Conservation (phyloP, 2,113 vertebrate genomes). For the Pluvialis apricaria region DNA sequence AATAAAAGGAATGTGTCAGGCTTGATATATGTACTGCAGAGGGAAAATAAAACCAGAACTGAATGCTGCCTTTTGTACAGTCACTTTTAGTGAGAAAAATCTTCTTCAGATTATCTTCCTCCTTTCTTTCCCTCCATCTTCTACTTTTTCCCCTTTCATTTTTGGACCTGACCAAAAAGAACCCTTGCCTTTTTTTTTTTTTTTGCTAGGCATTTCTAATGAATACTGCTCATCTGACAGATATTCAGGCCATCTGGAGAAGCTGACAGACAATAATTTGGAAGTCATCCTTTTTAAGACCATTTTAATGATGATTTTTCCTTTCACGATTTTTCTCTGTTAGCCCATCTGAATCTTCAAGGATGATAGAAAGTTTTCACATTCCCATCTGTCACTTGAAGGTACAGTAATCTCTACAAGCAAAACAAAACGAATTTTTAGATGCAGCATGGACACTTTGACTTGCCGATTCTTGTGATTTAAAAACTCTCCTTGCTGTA, state of each 20-base stretch:
- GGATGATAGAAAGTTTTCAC: slow-evolving; percentile 58
- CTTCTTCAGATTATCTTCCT: not conserved
- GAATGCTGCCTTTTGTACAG: not conserved
- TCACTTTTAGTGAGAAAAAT: not conserved
- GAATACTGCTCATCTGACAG: slow-evolving; percentile 44
- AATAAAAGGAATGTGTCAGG: not conserved
- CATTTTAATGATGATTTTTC: slow-evolving; percentile 53
- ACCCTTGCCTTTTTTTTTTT: not conserved
- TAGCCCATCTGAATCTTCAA: slow-evolving; percentile 54
- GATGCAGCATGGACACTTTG: not conserved
- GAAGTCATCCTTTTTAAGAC: slow-evolving; percentile 56
- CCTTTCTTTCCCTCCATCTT: not conserved
- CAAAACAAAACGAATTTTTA: slow-evolving; percentile 36
- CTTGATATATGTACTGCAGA: not conserved
- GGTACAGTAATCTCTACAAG: slow-evolving; percentile 3
- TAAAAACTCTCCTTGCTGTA: not conserved
- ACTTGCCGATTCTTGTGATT: not conserved
- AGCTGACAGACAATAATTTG: slow-evolving; percentile 66
- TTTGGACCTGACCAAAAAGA: not conserved
- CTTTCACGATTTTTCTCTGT: slow-evolving; percentile 57
- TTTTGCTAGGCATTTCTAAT: slow-evolving; percentile 20
- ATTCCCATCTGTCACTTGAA: slow-evolving; percentile 67
- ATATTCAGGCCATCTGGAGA: slow-evolving; percentile 63
- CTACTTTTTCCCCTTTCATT: not conserved
- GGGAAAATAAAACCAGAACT: not conserved